Base-by-base conservation (phyloP, 2,113 vertebrate species). In the Rallus limicola region DNA sequence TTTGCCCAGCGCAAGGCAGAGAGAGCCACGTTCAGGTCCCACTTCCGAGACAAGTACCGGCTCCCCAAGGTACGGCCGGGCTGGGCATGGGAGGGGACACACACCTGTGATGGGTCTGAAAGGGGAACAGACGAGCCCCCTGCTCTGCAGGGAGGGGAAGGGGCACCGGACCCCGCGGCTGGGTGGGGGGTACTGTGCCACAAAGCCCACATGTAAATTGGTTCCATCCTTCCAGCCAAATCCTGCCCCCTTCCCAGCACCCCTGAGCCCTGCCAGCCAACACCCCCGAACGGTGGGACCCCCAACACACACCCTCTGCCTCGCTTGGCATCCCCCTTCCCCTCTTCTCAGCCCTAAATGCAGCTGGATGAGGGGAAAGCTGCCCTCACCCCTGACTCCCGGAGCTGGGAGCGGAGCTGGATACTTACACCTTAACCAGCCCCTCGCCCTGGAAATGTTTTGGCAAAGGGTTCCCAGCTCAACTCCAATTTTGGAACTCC, bases 1-100 rank as follows among this genome's bases (percentile, higher is more conserved):
- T 99, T 99, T 92, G 98, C 98, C 26, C 99, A 99, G 97, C 99
- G 99, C 97, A 99, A 99, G 97, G 99, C 99, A 1, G 99, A 99
- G 96, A 97, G 99, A 78, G 99, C 99, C 60, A 99, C 99, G 5
- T 96, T 99, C 78, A 96, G 99, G 94, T 98, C 97, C 92, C 99
- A 99, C 96, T 99, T 99, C 95, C 97, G 99, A 92, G 99, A 99
- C 75, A 99, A 99, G 94, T 99, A 99, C 97, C 97, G 98, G 48
- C 98, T 99, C 65, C 99, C 99, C 95, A 99, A 99, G 99, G 99
- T 99, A 98, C 4, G 29, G 83, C 40, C 0, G 28, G 29, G 83
- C 46, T 0, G 28, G 64, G 53, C 28, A 5, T 0, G 18, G 42
- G 17, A 46, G 44, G 44, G 44, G 44, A 17, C 17, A 46, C 44